Percentiles rank a stretch among this genome's conserved stretches.
Evolutionary conservation across 2,888 invertebrate species (phyloP).

Genomic region (Disparrhopalites patrizii): DNA sequence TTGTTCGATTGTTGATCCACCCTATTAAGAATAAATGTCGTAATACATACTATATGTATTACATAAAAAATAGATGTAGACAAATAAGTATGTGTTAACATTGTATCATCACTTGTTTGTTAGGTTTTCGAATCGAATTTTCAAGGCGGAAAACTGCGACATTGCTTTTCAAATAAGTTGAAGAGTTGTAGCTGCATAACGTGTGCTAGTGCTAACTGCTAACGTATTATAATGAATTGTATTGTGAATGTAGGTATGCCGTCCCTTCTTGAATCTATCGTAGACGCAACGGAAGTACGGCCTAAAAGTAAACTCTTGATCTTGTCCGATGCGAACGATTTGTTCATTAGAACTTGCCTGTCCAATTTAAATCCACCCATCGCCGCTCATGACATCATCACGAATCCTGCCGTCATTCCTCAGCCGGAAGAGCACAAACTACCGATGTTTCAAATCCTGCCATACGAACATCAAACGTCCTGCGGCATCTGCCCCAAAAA

Average conservation of each 20-base stretch:
- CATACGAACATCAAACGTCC: slow-evolving; percentile 35
- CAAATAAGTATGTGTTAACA: no score
- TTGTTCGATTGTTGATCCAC: no score
- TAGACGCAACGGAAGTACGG: neutral
- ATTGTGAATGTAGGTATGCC: slow-evolving; percentile 40
- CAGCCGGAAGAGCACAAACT: slow-evolving; percentile 24
- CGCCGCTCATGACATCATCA: slow-evolving; percentile 23
- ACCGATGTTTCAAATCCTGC: slow-evolving; percentile 25
- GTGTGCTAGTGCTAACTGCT: no score
- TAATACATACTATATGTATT: no score
- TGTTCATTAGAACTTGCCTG: slow-evolving; percentile 43
- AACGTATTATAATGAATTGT: no score
- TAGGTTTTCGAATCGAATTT: no score
- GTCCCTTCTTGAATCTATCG: slow-evolving; percentile 35
- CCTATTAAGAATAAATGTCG: no score
- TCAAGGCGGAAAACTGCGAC: no score
- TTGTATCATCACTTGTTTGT: no score
- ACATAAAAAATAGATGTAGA: no score
- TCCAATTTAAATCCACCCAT: slow-evolving; percentile 33
- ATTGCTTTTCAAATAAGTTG: no score
- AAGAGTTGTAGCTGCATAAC: no score
- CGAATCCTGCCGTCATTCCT: slow-evolving; percentile 36
- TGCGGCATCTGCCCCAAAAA: slow-evolving; percentile 56
- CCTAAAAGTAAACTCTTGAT: slow-evolving; percentile 59
- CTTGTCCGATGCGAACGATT: slow-evolving; percentile 66